A percentile compares a stretch with the other conserved stretches of the same genome.
These are phyloP conservation scores for Cossypha dichroa DNA, from an alignment of 2,797 vertebrate genomes.

Conservation along the genomic window DNA sequence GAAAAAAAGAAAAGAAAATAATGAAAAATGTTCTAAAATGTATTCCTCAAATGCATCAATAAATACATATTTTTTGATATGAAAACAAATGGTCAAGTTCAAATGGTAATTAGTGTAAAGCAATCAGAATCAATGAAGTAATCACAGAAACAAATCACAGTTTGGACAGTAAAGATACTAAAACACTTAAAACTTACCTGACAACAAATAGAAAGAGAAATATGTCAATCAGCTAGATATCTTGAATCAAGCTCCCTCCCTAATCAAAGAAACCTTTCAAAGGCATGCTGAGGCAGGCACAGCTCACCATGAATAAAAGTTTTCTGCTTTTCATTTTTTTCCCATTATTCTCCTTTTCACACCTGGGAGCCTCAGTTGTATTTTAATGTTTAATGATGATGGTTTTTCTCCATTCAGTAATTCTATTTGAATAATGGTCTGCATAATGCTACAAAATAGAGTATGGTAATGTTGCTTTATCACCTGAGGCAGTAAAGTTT, in stretches of 20 bases:
- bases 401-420: not conserved
- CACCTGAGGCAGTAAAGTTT: not conserved
- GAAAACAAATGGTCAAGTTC: not conserved
- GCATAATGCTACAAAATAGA: not conserved
- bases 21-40: not conserved
- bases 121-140: not conserved
- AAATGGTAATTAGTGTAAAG: not conserved
- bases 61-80: not conserved
- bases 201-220: not conserved
- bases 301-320: not conserved
- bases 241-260: not conserved
- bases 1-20: not conserved
- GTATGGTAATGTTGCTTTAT: not conserved
- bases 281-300: not conserved
- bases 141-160: not conserved
- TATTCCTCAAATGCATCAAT: not conserved
- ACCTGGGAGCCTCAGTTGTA: not conserved
- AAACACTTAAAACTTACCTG: not conserved
- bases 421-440: not conserved
- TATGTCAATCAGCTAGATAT: not conserved
- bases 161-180: not conserved
- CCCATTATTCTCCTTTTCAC: not conserved
- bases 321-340: not conserved
- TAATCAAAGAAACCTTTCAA: not conserved
- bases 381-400: not conserved